phyloP scores from a whole-genome alignment of 1,140 invertebrate species.

The Odontomachus brunneus region DNA sequence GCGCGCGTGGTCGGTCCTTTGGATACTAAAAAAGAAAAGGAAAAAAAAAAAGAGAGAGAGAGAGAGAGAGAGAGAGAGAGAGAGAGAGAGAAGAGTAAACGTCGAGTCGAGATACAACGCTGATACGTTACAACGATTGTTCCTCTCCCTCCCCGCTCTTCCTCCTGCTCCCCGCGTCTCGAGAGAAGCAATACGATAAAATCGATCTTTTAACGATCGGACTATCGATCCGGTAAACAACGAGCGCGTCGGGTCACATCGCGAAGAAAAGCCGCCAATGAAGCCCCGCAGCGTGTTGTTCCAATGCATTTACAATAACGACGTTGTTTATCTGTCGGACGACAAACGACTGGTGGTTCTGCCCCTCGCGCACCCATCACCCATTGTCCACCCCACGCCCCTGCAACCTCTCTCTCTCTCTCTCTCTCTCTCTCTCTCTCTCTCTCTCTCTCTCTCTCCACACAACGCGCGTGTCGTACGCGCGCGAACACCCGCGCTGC shows the following conservation, averaged over 20 bases:
- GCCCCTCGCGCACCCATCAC: constrained; percentile 17
- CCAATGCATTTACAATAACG: constrained; percentile 78
- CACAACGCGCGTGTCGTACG: neutral
- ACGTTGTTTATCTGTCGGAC: constrained; percentile 77
- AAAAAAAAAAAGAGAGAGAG: constrained; percentile 43
- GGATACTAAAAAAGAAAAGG: constrained; percentile 18
- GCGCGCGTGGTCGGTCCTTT: constrained; percentile 19
- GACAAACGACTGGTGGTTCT: constrained; percentile 75
- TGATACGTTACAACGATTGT: constrained; percentile 72
- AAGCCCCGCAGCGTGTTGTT: constrained; percentile 77
- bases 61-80: neutral
- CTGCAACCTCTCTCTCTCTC: constrained; percentile 32
- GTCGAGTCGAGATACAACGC: constrained; percentile 49
- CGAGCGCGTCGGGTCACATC: constrained; percentile 56
- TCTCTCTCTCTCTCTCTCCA: constrained; percentile 4
- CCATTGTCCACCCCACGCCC: constrained; percentile 31
- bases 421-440: too few relatives aligned
- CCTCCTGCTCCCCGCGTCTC: constrained; percentile 4
- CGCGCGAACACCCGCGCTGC: neutral
- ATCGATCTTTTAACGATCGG: constrained; percentile 70
- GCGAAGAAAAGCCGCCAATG: constrained; percentile 76
- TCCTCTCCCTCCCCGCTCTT: constrained; percentile 50
- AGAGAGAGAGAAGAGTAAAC: constrained; percentile 54
- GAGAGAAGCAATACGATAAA: constrained; percentile 71
- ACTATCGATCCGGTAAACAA: constrained; percentile 75